Percentiles rank a stretch among this genome's conserved stretches.
Conservation (phyloP, 35 echinoderm and acorn worm genomes). For the Heliocidaris erythrogramma region DNA sequence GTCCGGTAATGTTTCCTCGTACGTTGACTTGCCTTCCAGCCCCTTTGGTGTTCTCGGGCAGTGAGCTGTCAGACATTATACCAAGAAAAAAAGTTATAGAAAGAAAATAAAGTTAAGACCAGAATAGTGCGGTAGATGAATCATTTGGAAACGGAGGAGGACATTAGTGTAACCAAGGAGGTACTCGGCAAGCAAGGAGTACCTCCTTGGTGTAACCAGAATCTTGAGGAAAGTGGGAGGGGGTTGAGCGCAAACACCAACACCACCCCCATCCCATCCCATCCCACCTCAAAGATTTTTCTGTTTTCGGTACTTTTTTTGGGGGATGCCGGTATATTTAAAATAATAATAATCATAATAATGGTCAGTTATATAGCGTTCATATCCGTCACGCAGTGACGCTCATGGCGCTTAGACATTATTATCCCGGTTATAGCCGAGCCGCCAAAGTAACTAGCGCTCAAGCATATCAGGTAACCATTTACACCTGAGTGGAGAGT, state of each 20-base stretch:
- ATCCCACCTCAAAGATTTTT: not conserved
- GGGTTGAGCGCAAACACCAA: no score
- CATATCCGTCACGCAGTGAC: no score
- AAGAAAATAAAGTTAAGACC: not conserved
- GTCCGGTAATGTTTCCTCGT: constrained; percentile 1
- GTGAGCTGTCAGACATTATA: not conserved
- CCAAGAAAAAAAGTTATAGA: not conserved
- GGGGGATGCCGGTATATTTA: not conserved
- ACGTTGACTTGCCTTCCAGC: not conserved
- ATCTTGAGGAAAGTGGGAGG: not conserved
- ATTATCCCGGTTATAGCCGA: no score
- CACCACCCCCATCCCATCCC: not conserved
- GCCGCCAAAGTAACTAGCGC: no score
- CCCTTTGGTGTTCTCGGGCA: not conserved
- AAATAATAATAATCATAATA: no score
- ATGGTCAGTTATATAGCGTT: no score
- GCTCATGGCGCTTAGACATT: no score
- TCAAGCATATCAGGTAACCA: no score
- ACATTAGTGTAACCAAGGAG: not conserved
- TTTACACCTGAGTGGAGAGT: no score
- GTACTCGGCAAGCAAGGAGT: no score
- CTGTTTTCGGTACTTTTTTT: no score
- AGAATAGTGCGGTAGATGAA: not conserved
- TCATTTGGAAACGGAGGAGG: not conserved
- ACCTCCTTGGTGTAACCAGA: not conserved